Evolutionary conservation across 2,113 vertebrate genomes (phyloP), one percentile per base, ranked within the genome.

Genomic region (Pygathrix nemaeus): DNA sequence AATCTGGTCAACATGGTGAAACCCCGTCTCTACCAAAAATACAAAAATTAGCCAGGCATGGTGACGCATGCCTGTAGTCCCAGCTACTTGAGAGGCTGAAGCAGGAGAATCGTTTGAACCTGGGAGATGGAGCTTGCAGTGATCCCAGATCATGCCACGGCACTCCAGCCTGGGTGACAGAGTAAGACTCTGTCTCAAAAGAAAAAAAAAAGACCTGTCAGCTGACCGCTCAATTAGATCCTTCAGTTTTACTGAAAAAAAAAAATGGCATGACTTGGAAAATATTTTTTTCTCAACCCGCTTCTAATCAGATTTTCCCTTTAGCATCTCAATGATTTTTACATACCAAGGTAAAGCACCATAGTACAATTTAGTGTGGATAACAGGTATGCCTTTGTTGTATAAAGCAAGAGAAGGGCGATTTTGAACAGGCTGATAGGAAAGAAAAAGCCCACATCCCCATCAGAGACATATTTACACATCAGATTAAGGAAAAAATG

Each of bases 201-300:
- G 25, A 30, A 61, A 30, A 27, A 30, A 30, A 61, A 61, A 30
- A 61, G 21, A 83, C 17, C 40, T 35, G 10, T 52, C 40, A 76
- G 30, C 66, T 87, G 14, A 94, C 52, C 92, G 45, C 21, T 82
- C 76, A 93, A 5, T 80, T 70, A 78, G 61, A 78, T 88, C 25
- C 25, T 84, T 73, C 72, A 73, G 48, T 94, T 32, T 73, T 75
- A 78, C 73, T 88, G 61, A 84, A 88, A 84, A 40, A 68, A 90
- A 90, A 45, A 83, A 88, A 8, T 78, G 45, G 78, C 32, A 80
- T 66, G 50, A n/a, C 40, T 89, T 81, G 4, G 20, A 73, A 84
- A 79, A 88, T 23, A 10, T 86, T 75, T 85, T 76, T 89, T 78
- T 92, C 38, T 88, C 64, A 94, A 70, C 45, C 92, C 38, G 80